phyloP scores from a whole-genome alignment of 2,888 invertebrate genomes.

The Phyto melanocephala region DNA sequence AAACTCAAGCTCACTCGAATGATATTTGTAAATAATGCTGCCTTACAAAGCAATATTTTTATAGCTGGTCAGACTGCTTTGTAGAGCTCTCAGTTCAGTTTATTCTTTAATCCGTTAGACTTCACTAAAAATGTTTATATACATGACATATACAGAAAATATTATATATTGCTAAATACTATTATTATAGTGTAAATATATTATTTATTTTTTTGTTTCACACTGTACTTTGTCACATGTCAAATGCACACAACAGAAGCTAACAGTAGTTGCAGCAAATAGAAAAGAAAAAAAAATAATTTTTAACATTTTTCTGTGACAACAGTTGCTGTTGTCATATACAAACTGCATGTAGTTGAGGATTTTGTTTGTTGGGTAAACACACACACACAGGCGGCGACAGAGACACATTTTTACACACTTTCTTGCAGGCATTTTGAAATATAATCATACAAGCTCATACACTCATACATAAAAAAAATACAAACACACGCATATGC shows the following conservation, averaged over 20 bases:
- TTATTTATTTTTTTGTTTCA: neutral
- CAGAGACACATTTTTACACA: conserved; percentile 16
- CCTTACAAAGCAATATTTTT: no score
- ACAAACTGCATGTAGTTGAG: conserved; percentile 11
- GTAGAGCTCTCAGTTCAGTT: no score
- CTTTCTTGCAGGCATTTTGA: conserved; percentile 36
- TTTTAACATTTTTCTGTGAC: conserved; percentile 69
- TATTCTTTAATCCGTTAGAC: no score
- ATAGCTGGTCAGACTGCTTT: no score
- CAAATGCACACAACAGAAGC: conserved; percentile 42
- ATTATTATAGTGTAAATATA: no score
- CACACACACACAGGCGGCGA: neutral
- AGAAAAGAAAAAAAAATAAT: conserved; percentile 2
- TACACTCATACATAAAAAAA: neutral
- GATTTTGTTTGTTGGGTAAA: neutral
- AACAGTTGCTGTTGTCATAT: conserved; percentile 64
- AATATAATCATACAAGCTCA: neutral
- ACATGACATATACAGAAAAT: no score
- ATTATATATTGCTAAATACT: no score
- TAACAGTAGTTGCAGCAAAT: conserved; percentile 40
- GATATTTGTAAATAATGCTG: no score
- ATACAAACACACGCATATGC: neutral
- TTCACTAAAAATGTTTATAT: no score
- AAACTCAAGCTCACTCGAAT: no score
- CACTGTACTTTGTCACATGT: conserved; percentile 18